Conservation (phyloP, 2,888 invertebrate species). For the Timema cristinae region DNA sequence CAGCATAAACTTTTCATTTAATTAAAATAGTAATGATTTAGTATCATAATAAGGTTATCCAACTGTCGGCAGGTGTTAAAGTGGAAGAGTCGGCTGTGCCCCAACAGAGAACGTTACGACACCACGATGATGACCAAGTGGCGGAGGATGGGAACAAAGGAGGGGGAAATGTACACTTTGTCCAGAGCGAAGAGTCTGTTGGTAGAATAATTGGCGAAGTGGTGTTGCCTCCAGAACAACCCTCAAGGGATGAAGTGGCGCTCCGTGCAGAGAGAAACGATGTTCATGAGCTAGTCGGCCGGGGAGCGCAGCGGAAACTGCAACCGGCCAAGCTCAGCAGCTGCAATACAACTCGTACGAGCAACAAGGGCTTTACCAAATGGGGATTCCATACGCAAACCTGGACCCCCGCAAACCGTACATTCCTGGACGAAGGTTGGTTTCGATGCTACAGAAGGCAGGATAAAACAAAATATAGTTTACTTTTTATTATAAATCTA, state of each 20-base stretch:
- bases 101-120: conserved; percentile 6
- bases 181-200: conserved; percentile 14
- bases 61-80: neutral
- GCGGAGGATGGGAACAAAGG: conserved; percentile 7
- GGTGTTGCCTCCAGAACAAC: conserved; percentile 38
- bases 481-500: too few species aligned
- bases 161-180: conserved; percentile 29
- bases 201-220: neutral
- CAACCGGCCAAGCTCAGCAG: neutral
- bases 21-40: too few species aligned
- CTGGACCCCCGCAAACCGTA: conserved; percentile 46
- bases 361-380: conserved; percentile 37
- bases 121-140: conserved; percentile 13
- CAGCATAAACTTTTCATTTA: too few species aligned
- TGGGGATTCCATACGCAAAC: conserved; percentile 47
- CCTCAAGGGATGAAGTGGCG: conserved; percentile 43
- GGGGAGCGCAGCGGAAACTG: conserved; percentile 37
- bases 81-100: neutral
- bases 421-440: conserved; percentile 51
- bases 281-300: conserved; percentile 24
- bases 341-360: conserved; percentile 27
- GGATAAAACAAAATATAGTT: too few species aligned
- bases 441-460: conserved; percentile 49
- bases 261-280: conserved; percentile 29
- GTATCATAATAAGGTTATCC: neutral